Evolutionary conservation across 2,888 invertebrate species (phyloP), one percentile per base, ranked within the genome.

Genomic region (Sthenelais limicola): DNA sequence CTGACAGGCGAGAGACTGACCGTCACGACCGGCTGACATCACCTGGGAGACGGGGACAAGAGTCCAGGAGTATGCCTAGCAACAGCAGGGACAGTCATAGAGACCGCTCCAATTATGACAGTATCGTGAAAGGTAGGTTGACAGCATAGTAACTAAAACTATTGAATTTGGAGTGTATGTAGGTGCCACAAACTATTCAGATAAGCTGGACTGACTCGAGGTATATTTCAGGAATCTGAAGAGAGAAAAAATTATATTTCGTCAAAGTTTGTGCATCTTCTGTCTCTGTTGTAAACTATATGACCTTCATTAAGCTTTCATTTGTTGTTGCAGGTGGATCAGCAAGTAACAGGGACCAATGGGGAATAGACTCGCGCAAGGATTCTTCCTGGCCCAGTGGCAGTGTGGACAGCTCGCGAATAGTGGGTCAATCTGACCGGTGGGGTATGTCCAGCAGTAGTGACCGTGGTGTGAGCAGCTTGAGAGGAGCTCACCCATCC

Each of bases 1-100:
- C 48, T 3, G 71, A 48, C 32, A 26, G 62, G 18, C 71, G 47
- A 24, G 62, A 62, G 15, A 47, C 49, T 2, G 71, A 71, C 48
- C 58, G 58, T 7, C 62, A 30, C 5, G 68, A 48, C 12, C 28
- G 48, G n/a, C 12, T 21, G 15, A 73, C 9, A n/a, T 68, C 73
- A 1, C 72, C 73, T 24, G 35, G 48, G 30, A 71, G 74, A 21
- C 51, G 73, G 24, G 35, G 58, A 9, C 43, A 48, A 15, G 77
- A 78, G 18, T 68, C 68, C 15, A 73, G 21, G 12, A 74, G 51
- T 32, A 74, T 48, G 77, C 71, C 7, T 70, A 70, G 21, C 26
- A 70, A 15, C 54, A 73, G 26, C 71, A 69, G 69, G 54, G 68
- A 68, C 48, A 33, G 51, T 5, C 68, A 68, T 38, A 15, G 68